Evolutionary conservation across 35 echinoderm and acorn worm genomes (phyloP).

Genomic region (Strongylocentrotus purpuratus): DNA sequence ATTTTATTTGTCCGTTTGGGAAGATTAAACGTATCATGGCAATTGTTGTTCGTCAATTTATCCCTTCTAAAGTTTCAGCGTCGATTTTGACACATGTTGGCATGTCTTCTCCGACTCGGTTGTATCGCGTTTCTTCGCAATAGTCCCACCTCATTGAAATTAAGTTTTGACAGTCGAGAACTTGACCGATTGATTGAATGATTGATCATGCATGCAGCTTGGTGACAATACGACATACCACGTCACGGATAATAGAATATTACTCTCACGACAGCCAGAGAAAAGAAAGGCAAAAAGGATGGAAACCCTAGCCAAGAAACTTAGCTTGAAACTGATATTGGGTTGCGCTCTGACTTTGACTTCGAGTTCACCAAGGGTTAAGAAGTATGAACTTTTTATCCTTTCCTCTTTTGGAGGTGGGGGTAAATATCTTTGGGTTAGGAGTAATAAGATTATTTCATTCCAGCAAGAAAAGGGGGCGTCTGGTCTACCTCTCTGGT

Average conservation of each 20-base stretch:
- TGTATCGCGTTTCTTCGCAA: not conserved
- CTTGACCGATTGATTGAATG: slow-evolving; percentile 35
- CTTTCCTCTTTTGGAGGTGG: not conserved
- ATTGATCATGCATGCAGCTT: not conserved
- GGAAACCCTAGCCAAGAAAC: not conserved
- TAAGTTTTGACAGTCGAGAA: not conserved
- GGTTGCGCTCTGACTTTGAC: not conserved
- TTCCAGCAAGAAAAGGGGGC: not conserved
- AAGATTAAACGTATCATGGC: not conserved
- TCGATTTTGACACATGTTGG: not conserved
- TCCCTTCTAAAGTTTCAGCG: not conserved
- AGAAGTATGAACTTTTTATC: slow-evolving; percentile 13
- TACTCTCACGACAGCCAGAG: not conserved
- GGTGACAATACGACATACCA: slow-evolving; percentile 48
- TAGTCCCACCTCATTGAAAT: not conserved
- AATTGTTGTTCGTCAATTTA: slow-evolving; percentile 10
- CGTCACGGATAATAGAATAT: slow-evolving; percentile 37
- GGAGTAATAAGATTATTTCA: not conserved
- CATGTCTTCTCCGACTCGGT: not conserved
- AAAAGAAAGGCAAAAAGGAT: not conserved
- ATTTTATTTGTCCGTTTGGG: not conserved
- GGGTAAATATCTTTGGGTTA: slow-evolving; percentile 11
- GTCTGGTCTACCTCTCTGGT: not conserved
- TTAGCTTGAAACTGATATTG: not conserved
- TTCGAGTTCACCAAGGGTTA: not conserved